Conservation (phyloP, 2,888 invertebrate species). For the Oscheius sp. region DNA sequence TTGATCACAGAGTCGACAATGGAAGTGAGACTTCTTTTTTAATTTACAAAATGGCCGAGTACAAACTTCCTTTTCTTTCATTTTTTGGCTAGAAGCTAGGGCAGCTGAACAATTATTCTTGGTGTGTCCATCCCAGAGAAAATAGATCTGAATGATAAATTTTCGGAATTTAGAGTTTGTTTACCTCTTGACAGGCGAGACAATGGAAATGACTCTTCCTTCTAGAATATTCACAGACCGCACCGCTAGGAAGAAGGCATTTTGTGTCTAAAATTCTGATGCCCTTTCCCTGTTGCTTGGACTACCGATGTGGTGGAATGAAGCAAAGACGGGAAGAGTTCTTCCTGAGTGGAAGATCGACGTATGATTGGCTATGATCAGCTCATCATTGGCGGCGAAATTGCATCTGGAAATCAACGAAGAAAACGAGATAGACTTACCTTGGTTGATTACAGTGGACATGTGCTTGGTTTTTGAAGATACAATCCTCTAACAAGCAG, state of each 20-base stretch:
- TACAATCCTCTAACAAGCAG: constrained; percentile 32
- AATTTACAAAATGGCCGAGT: constrained; percentile 55
- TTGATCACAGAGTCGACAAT: constrained; percentile 52
- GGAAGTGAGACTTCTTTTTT: constrained; percentile 55
- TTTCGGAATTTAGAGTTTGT: no score
- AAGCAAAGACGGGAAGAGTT: neutral
- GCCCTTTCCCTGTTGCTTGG: neutral
- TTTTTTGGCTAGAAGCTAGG: neutral
- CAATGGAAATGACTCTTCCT: constrained; percentile 50
- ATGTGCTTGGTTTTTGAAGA: constrained; percentile 33
- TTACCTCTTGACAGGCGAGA: constrained; percentile 32
- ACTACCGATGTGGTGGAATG: constrained; percentile 25
- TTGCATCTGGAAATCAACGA: constrained; percentile 44
- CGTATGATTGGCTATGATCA: constrained; percentile 44
- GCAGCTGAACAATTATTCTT: neutral
- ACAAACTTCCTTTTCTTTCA: constrained; percentile 36
- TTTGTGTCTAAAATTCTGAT: constrained; percentile 1
- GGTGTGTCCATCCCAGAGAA: constrained; percentile 5
- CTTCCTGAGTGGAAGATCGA: constrained; percentile 35
- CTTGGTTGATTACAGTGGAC: constrained; percentile 38
- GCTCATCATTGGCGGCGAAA: constrained; percentile 45
- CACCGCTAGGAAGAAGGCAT: neutral
- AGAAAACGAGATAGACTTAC: constrained; percentile 12
- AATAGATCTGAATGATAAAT: no score
- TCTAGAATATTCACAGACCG: constrained; percentile 23